A percentile compares a stretch with the other conserved stretches of the same genome.
Conservation (phyloP, 2,113 vertebrate genomes). For the Ptilonorhynchus violaceus region DNA sequence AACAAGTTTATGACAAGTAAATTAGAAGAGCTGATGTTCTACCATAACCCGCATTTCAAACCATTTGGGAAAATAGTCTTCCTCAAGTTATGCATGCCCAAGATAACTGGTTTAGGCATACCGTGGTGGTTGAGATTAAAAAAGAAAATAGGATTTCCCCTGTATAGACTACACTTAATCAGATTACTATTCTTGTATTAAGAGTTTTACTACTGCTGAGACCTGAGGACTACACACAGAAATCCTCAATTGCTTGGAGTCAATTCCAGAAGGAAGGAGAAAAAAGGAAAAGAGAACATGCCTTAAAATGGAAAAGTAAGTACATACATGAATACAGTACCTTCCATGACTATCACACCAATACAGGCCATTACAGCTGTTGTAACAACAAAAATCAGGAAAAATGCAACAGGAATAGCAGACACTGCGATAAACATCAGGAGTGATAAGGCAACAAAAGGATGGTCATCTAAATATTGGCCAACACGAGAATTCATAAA, state of each 20-base stretch:
- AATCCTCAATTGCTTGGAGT: background rate
- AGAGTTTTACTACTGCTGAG: background rate
- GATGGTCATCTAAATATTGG: slow-evolving; percentile 81
- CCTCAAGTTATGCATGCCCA: background rate
- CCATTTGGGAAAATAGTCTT: background rate
- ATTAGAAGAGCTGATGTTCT: background rate
- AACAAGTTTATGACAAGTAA: background rate
- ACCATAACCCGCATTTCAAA: background rate
- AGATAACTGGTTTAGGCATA: background rate
- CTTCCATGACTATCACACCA: slow-evolving; percentile 83
- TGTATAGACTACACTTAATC: background rate
- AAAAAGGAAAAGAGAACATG: background rate
- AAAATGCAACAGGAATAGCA: slow-evolving; percentile 80
- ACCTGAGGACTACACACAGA: background rate
- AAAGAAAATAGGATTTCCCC: background rate
- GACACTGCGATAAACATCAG: slow-evolving; percentile 79
- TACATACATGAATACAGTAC: slow-evolving; percentile 59
- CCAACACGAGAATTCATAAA: slow-evolving; percentile 80
- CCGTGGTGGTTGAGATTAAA: background rate
- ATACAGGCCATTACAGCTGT: slow-evolving; percentile 75
- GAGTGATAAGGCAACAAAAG: slow-evolving; percentile 77
- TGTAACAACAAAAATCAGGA: slow-evolving; percentile 78
- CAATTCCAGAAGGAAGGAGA: background rate
- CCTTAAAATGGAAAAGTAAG: background rate
- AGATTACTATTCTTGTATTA: background rate